Base-by-base conservation (phyloP, 2,113 vertebrate genomes). In the Calcarius ornatus region DNA sequence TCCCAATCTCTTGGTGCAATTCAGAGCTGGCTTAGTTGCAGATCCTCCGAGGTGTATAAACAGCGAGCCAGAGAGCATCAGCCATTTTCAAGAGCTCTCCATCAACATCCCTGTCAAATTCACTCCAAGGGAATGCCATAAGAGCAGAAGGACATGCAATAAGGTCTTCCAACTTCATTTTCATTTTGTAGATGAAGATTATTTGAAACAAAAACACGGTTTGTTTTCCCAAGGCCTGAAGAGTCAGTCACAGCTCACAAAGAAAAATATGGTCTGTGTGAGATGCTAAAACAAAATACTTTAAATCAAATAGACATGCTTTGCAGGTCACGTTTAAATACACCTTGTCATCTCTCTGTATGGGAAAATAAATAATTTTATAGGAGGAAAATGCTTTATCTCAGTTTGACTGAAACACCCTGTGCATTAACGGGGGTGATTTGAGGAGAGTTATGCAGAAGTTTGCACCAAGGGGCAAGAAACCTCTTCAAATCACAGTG, bases 161-260 rank as follows among this genome's bases (percentile, higher is more conserved):
- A 65, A 71, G 33, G 33, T 65, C 15, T 60, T 70, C 30, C 30
- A 37, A 51, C 5, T 43, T 82, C 53, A 30, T 15, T 81, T 86
- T 86, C 13, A 35, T 57, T 82, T 42, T 57, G 12, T 48, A 85
- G 50, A 51, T 19, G 15, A 57, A 64, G n/a, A 48, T 59, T 57
- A 61, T 10, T 10, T 51, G 72, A 35, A 28, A 56, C 9, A 10
- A 71, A 83, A 79, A 24, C 33, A 84, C 0, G 0, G 38, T 42
- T 70, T 22, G 1, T 73, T 70, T 75, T 42, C 70, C 18, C 0
- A 0, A 65, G 37, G 40, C 43, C 65, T 78, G 38, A 56, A 57
- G 42, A 38, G 33, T 72, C 7, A 10, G 12, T 70, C 30, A 51
- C 21, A 77, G 68, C 15, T 38, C 77, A 54, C 33, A 83, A 65